Percentiles rank a stretch among this genome's conserved stretches.
Conservation (phyloP, 2,888 invertebrate genomes). For the Acleris literana region DNA sequence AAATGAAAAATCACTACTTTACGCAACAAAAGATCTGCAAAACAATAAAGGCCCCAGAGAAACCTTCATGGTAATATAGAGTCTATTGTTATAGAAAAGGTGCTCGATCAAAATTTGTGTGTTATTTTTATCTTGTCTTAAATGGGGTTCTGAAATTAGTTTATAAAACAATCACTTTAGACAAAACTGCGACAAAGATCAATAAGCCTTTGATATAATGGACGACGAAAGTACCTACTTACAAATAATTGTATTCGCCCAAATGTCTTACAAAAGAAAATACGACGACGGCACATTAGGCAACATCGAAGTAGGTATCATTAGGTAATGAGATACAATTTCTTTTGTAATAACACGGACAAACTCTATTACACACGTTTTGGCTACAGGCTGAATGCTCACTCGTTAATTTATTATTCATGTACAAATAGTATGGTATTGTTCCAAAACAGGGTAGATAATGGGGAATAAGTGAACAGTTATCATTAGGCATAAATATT, state of each 20-base stretch:
- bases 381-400: conserved; percentile 41
- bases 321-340: conserved; percentile 31
- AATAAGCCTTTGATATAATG: conserved; percentile 7
- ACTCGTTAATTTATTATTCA: conserved; percentile 70
- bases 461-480: conserved; percentile 53
- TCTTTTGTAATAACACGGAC: conserved; percentile 32
- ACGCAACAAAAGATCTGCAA: too few species aligned
- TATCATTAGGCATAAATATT: conserved; percentile 45
- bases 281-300: conserved; percentile 13
- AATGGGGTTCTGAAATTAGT: too few species aligned
- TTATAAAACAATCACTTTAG: too few species aligned
- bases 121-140: too few species aligned
- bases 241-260: conserved; percentile 15
- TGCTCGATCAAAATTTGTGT: too few species aligned
- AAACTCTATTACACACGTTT: conserved; percentile 32
- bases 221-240: conserved; percentile 3
- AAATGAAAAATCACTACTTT: too few species aligned
- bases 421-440: conserved; percentile 49
- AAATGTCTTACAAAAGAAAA: conserved; percentile 24
- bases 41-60: too few species aligned
- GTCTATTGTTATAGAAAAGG: too few species aligned
- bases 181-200: too few species aligned
- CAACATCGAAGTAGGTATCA: conserved; percentile 25
- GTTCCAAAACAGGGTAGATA: conserved; percentile 49
- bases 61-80: too few species aligned